phyloP scores from a whole-genome alignment of 2,888 invertebrate species.

The Mythimna albipuncta region DNA sequence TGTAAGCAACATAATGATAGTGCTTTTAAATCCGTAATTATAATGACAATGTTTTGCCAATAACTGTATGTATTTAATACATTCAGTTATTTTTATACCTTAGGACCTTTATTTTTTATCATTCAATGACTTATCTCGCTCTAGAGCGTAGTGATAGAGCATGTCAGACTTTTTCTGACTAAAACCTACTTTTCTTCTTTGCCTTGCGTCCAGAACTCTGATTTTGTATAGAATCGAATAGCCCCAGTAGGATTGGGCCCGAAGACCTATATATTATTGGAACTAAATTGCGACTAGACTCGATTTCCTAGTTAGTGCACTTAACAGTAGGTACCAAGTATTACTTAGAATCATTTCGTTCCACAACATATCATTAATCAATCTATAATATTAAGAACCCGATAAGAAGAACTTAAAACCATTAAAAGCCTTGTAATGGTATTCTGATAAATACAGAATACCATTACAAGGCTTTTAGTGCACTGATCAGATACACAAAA shows the following conservation, averaged over 20 bases:
- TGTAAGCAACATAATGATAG: background rate
- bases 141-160: no score
- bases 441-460: no score
- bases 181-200: no score
- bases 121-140: no score
- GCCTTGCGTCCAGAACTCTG: no score
- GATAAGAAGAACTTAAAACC: background rate
- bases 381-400: background rate
- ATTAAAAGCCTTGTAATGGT: no score
- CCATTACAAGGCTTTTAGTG: slow-evolving; percentile 10
- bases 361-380: background rate
- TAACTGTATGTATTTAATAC: background rate
- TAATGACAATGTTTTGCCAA: background rate
- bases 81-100: no score
- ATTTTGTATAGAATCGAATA: no score
- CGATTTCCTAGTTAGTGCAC: background rate
- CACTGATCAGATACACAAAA: slow-evolving; percentile 14
- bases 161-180: no score
- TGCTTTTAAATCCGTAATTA: background rate
- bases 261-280: background rate
- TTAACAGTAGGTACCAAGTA: background rate
- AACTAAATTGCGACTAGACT: background rate
- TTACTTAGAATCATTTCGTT: background rate
- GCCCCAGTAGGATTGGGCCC: background rate
- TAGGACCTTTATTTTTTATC: no score